Base-by-base conservation (phyloP, 2,797 vertebrate species). In the Danio tinwini region DNA sequence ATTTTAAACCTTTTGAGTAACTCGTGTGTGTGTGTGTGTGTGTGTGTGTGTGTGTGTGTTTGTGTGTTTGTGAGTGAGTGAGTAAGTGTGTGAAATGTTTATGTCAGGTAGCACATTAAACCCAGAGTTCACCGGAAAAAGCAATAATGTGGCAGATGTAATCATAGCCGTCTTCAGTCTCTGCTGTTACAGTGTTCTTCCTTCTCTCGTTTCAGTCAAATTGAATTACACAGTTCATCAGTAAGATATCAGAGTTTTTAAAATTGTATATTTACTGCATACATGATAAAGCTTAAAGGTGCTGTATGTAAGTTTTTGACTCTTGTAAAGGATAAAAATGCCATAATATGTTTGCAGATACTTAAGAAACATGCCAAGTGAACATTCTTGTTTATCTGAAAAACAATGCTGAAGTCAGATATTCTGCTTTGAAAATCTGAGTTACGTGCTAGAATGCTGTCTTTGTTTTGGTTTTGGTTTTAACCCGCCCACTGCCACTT, bases 1-100 rank as follows among this genome's bases (percentile, higher is more conserved):
- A 83, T 86, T 86, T 86, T 86, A 75, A 84, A 79, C 77, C 82
- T 82, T 83, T 86, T 73, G 78, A 86, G 79, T 71, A 80, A 74
- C 52, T 65, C 62, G 8, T 59, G 3, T 74, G 49, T 78, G 69
- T 65, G 67, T 81, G 63, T 55, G 49, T 65, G 70, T 77, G 55
- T 78, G 44, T 59, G 3, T 74, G 49, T 76, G 69, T 70, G 67
- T 81, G 63, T 53, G 49, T 65, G 70, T 77, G 55, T 81, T 21
- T 77, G n/a, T 65, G 47, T 50, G 62, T 69, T 71, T 59, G 55
- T 55, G 61, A 3, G 52, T 16, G 63, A 3, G 72, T 29, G 67
- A 29, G 55, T 21, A 49, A 6, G 44, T 39, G 49, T 14, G 74
- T 39, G 45, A 53, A 50, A 72, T 70, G 64, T 21, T 29, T 40